Conservation (phyloP, 2,113 vertebrate genomes). For the Piliocolobus tephrosceles region DNA sequence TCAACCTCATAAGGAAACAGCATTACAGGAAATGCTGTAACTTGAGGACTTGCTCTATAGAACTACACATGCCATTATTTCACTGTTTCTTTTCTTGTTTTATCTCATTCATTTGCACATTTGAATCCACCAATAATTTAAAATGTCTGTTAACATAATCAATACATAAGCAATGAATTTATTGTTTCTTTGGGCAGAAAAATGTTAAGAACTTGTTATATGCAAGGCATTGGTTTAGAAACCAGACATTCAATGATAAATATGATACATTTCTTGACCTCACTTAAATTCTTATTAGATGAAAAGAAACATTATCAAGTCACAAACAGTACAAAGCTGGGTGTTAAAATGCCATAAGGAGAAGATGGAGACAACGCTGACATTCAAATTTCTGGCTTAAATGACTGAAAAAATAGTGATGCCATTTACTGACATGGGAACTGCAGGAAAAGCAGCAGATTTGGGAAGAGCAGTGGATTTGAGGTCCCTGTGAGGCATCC, state of each 20-base stretch:
- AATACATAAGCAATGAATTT: background rate
- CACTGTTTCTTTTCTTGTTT: background rate
- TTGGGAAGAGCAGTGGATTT: background rate
- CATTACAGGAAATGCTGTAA: background rate
- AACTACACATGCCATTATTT: background rate
- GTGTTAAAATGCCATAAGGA: background rate
- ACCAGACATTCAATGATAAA: constrained; percentile 4
- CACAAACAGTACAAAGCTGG: constrained; percentile 10
- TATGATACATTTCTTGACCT: background rate
- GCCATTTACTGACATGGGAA: background rate
- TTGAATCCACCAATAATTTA: background rate
- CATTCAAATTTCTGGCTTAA: background rate
- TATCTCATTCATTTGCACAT: background rate
- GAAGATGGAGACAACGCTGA: background rate
- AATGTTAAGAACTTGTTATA: background rate
- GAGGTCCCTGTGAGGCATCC: background rate
- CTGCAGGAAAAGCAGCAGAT: background rate
- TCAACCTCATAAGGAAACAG: background rate
- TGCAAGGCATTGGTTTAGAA: background rate
- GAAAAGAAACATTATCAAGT: constrained; percentile 33
- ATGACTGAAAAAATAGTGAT: background rate
- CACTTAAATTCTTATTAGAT: constrained; percentile 17
- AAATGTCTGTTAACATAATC: background rate
- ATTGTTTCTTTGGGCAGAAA: background rate
- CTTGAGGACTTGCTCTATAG: background rate